Conservation (phyloP, 2,888 invertebrate species). For the Lordiphosa fenestrarum region DNA sequence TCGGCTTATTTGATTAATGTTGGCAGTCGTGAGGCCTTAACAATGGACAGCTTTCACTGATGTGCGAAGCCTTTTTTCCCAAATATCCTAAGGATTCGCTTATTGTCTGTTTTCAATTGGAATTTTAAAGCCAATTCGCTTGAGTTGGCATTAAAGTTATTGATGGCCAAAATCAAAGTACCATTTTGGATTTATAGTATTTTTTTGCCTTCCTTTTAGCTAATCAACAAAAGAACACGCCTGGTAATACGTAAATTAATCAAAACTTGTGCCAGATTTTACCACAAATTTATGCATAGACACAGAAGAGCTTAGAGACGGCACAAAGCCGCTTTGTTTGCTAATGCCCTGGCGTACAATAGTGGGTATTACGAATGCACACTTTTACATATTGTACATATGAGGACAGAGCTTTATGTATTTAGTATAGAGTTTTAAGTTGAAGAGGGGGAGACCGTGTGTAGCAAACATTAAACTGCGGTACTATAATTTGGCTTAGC, state of each 20-base stretch:
- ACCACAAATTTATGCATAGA: conserved; percentile 7
- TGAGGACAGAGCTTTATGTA: no score
- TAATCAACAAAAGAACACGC: neutral
- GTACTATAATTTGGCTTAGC: no score
- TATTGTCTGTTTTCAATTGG: conserved; percentile 6
- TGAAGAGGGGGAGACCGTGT: no score
- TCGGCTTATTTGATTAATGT: conserved; percentile 19
- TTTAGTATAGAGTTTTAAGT: no score
- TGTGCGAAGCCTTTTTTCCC: neutral
- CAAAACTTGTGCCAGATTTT: conserved; percentile 1
- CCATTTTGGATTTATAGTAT: neutral
- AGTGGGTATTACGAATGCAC: conserved; percentile 1
- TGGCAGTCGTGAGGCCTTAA: conserved; percentile 4
- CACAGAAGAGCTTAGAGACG: neutral
- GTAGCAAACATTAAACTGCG: no score
- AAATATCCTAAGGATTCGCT: conserved; percentile 1
- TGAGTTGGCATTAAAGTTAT: conserved; percentile 7
- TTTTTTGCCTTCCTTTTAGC: neutral
- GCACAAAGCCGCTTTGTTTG: conserved; percentile 5
- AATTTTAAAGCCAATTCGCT: conserved; percentile 1
- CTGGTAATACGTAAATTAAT: conserved; percentile 11
- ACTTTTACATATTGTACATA: neutral
- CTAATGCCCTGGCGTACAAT: neutral
- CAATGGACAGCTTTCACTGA: neutral
- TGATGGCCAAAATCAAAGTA: conserved; percentile 1